These are phyloP conservation scores for Mactromeris polynyma DNA, from an alignment of 2,888 invertebrate genomes.

Conservation along the genomic window DNA sequence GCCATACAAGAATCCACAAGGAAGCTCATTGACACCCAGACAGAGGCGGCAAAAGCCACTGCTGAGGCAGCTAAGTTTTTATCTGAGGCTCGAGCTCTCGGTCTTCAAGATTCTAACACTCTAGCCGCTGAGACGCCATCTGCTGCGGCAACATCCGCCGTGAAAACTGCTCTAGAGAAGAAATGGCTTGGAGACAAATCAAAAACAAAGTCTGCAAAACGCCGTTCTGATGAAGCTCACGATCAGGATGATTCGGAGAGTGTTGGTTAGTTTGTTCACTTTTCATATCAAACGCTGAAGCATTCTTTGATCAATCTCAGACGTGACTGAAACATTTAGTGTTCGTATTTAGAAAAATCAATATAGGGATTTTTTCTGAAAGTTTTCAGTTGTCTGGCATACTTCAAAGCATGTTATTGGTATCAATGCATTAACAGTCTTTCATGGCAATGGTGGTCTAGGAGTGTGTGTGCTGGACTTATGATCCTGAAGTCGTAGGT, in stretches of 20 bases:
- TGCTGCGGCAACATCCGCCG: conserved; percentile 57
- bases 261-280: conserved; percentile 47
- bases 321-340: too few relatives aligned
- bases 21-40: conserved; percentile 70
- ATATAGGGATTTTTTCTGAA: too few relatives aligned
- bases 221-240: conserved; percentile 65
- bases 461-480: too few relatives aligned
- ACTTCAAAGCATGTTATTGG: too few relatives aligned
- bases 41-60: conserved; percentile 80
- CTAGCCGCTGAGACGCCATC: conserved; percentile 63
- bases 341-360: too few relatives aligned
- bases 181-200: conserved; percentile 48
- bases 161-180: conserved; percentile 55
- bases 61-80: conserved; percentile 80
- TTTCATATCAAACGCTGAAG: too few relatives aligned
- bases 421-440: too few relatives aligned
- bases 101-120: conserved; percentile 58
- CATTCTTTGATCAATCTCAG: too few relatives aligned
- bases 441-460: too few relatives aligned
- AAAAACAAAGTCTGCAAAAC: conserved; percentile 40
- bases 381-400: too few relatives aligned
- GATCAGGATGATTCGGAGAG: conserved; percentile 73
- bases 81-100: conserved; percentile 64
- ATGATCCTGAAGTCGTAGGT: too few relatives aligned
- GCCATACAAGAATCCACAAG: conserved; percentile 73